A percentile compares a stretch with the other conserved stretches of the same genome.
Conservation (phyloP, 2,888 invertebrate genomes). For the Eristalis intricaria region DNA sequence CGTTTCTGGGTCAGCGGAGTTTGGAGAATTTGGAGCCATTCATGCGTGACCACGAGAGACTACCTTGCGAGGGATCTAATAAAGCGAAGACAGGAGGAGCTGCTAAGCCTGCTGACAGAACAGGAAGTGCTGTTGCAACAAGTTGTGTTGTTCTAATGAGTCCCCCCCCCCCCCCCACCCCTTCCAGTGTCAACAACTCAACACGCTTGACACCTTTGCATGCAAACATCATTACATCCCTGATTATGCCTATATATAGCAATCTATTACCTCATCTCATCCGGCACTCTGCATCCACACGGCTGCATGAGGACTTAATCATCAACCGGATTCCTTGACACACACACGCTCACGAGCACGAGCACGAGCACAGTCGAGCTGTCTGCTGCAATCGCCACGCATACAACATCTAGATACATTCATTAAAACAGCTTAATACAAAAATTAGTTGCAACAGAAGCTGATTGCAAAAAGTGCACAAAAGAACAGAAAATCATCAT, state of each 20-base stretch:
- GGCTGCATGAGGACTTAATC: neutral
- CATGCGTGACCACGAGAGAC: no score
- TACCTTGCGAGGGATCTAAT: no score
- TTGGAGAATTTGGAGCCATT: no score
- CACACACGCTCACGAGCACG: neutral
- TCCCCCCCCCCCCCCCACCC: no score
- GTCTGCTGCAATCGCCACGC: neutral
- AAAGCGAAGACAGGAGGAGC: no score
- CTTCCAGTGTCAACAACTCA: neutral
- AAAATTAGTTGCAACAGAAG: slow-evolving; percentile 46
- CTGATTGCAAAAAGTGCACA: slow-evolving; percentile 52
- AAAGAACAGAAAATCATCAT: slow-evolving; percentile 25
- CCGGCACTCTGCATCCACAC: neutral
- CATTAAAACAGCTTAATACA: slow-evolving; percentile 14
- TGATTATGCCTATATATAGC: neutral
- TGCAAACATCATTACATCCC: neutral
- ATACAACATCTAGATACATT: neutral
- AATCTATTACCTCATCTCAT: neutral
- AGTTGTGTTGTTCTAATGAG: no score
- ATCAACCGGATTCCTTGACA: slow-evolving; percentile 2
- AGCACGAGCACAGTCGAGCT: neutral
- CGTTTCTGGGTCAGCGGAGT: no score
- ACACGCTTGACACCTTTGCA: neutral
- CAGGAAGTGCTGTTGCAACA: neutral
- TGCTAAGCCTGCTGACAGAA: neutral